Conservation (phyloP, 2,888 invertebrate genomes). For the Schizaphis graminum region DNA sequence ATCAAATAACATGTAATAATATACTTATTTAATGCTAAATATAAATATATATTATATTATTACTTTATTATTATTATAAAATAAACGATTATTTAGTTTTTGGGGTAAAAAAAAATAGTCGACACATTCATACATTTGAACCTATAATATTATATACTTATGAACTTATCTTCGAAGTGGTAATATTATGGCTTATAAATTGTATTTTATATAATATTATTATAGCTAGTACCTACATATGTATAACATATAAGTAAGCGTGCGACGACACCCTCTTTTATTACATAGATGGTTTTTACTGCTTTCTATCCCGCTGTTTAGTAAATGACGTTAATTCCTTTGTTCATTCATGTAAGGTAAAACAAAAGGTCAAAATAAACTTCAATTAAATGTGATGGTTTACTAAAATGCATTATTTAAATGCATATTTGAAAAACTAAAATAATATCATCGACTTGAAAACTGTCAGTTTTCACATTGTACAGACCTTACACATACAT, state of each 20-base stretch:
- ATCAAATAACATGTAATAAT: not conserved
- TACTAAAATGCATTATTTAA: not conserved
- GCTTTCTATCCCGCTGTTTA: constrained; percentile 16
- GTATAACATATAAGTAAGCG: not conserved
- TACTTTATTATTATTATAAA: too few species aligned
- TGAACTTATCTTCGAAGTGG: not conserved
- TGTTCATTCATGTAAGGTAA: not conserved
- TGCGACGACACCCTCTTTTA: not conserved
- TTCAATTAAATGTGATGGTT: not conserved
- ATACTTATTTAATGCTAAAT: not conserved
- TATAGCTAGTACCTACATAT: not conserved
- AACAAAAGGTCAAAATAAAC: not conserved
- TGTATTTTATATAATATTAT: not conserved
- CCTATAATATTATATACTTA: not conserved
- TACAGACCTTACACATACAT: not conserved
- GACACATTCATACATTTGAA: not conserved
- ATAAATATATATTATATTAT: not conserved
- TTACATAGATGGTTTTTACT: constrained; percentile 13
- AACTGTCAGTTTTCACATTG: not conserved
- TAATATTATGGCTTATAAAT: not conserved
- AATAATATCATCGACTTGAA: not conserved
- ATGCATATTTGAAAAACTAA: not conserved
- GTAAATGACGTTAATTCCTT: not conserved
- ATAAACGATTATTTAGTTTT: not conserved
- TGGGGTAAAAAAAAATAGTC: not conserved